Conservation (phyloP, 30 jellyfish, hydroid and myxozoan genomes). For the Hydra vulgaris region DNA sequence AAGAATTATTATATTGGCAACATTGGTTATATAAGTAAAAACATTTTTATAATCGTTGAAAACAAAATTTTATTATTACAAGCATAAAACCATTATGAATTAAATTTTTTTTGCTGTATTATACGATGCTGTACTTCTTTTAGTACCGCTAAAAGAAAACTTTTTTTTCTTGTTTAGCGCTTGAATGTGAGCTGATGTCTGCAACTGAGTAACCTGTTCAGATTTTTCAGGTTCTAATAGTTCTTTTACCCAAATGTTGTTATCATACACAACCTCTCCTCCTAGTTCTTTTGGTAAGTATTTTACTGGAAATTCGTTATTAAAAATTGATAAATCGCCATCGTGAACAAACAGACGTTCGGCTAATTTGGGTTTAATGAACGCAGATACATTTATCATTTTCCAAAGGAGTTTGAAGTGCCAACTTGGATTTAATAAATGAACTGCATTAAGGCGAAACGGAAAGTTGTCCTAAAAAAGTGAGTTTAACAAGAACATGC, state of each 20-base stretch:
- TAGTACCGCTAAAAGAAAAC: not conserved
- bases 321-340: conserved; percentile 71
- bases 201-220: conserved; percentile 27
- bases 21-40: too few species aligned
- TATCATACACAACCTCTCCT: conserved; percentile 69
- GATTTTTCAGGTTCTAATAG: conserved; percentile 67
- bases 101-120: not conserved
- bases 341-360: conserved; percentile 70
- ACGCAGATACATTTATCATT: conserved; percentile 60
- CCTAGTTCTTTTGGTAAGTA: conserved; percentile 72
- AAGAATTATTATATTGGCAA: too few species aligned
- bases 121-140: not conserved
- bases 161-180: conserved; percentile 2
- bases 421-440: conserved; percentile 85
- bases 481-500: not conserved
- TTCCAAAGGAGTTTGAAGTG: conserved; percentile 87
- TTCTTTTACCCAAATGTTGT: conserved; percentile 67
- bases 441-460: conserved; percentile 74
- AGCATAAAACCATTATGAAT: not conserved
- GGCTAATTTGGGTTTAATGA: conserved; percentile 50
- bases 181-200: conserved; percentile 33
- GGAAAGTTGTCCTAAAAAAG: conserved; percentile 75
- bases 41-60: too few species aligned
- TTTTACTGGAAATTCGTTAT: conserved; percentile 52
- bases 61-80: too few species aligned